Base-by-base conservation (phyloP, 2,888 invertebrate species). In the Drosophila diplacantha region DNA sequence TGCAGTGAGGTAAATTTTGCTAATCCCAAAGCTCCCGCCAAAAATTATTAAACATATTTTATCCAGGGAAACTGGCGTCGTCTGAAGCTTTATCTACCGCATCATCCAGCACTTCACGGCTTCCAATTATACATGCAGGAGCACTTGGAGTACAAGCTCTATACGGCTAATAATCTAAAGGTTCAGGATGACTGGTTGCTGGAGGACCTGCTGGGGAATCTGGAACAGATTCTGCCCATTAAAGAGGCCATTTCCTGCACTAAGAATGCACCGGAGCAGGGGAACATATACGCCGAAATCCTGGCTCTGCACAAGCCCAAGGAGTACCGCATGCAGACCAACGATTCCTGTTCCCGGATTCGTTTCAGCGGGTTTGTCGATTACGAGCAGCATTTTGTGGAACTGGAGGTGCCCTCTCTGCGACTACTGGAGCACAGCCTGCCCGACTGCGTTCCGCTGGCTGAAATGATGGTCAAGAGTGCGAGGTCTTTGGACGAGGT, bases 351-450 rank as follows among this genome's bases (percentile, higher is more conserved):
- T 54, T 76, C 71, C 1, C 49, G 60, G 0, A 68, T 88, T 4
- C 83, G 80, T 3, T 85, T 88, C 44, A 71, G 71, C 20, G 64
- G 82, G 14, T 87, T 88, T 52, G 51, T 55, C 3, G 77, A 81
- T 7, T 73, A 74, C 34, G 79, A 81, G 3, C 71, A 76, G 5
- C 88, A 88, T 55, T 86, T 72, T 43, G 31, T 88, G 8, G 80
- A 87, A 53, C 53, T 87, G 14, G 71, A 71, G 20, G 31, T 86
- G 26, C 81, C 81, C 3, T 57, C 69, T 4, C 44, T 87, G 2
- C 65, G 70, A 3, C 22, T 86, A 11, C 31, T 70, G 9, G 73
- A 73, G 0, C 86, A 88, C 58, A 88, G 88, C 59, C 65, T 88
- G 3, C 88, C 88, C 1, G 75, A 76, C 8, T 78, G 83, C 57